Evolutionary conservation across 1,140 invertebrate species (phyloP), one percentile per base, ranked within the genome.

Genomic region (Philotrypesis tridentata): DNA sequence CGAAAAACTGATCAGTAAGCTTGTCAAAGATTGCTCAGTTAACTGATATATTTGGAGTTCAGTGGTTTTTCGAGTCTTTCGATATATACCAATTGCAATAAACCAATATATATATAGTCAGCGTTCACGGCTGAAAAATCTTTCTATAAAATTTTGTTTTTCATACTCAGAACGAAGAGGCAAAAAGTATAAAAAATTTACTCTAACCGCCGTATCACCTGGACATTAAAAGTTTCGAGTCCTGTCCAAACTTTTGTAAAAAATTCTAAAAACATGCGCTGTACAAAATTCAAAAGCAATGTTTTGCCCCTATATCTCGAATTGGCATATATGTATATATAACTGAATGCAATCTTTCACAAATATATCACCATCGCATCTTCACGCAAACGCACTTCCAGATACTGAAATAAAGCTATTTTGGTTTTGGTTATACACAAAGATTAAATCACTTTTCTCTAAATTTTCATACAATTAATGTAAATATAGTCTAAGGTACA

Each of bases 331-430:
- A n/a, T n/a, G n/a, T 55, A 21, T 55, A 5, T 5, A 21, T 55
- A 55, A 55, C 48, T 55, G 48, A 55, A 76, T 2, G 17, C 27
- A 76, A n/a, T 61, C 12, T 63, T 31, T 83, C 48, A 74, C 48
- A 55, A n/a, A 55, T 80, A 55, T 80, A 83, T 79, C 82, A 74
- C 80, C 80, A 80, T 79, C 77, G 77, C 82, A 61, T 72, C 73
- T 67, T 72, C 77, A 72, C 48, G 14, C 25, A 25, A 68, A 74
- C 37, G 33, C 68, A 40, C 71, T 80, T 80, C 79, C 68, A 25
- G 70, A 80, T 70, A 29, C 29, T 61, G 67, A 72, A 80, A 80
- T 80, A 80, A 80, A 70, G 71, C 79, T 72, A 37, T 48, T 14
- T 43, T 7, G 12, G 29, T 70, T n/a, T 6, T 55, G 33, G 33